Conservation (phyloP, 2,797 vertebrate genomes). For the Poecilia wingei region DNA sequence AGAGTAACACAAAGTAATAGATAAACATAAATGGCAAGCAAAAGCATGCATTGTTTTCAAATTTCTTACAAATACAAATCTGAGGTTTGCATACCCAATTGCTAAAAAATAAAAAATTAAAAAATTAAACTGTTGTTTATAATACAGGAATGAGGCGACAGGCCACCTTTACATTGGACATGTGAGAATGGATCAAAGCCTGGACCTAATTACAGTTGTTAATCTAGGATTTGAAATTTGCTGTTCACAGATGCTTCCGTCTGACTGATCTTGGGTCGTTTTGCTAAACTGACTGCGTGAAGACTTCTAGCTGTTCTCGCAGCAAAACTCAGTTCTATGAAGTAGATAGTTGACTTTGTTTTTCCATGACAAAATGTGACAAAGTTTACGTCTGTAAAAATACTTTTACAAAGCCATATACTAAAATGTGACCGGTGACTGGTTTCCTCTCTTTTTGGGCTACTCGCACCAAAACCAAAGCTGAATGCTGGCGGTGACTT, state of each 20-base stretch:
- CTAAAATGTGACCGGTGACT: neutral
- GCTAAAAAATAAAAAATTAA: neutral
- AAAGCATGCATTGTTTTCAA: neutral
- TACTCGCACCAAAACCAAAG: conserved; percentile 17
- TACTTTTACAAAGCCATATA: neutral
- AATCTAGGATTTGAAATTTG: neutral
- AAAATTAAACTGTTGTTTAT: neutral
- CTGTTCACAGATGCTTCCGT: neutral
- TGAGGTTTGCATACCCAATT: neutral
- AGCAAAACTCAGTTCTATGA: neutral
- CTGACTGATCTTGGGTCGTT: neutral
- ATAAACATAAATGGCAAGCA: neutral
- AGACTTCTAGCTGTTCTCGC: neutral
- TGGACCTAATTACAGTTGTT: neutral
- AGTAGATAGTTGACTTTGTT: neutral
- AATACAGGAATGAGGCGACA: neutral
- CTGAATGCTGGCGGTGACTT: conserved; percentile 28
- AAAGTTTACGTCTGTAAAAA: neutral
- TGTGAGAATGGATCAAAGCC: neutral
- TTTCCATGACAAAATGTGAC: neutral
- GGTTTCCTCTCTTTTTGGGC: conserved; percentile 10
- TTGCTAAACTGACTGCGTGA: neutral
- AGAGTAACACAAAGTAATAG: neutral
- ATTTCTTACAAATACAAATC: neutral
- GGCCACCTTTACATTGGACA: neutral